Evolutionary conservation across 2,888 invertebrate species (phyloP).

Genomic region (Drosophila algonquin): DNA sequence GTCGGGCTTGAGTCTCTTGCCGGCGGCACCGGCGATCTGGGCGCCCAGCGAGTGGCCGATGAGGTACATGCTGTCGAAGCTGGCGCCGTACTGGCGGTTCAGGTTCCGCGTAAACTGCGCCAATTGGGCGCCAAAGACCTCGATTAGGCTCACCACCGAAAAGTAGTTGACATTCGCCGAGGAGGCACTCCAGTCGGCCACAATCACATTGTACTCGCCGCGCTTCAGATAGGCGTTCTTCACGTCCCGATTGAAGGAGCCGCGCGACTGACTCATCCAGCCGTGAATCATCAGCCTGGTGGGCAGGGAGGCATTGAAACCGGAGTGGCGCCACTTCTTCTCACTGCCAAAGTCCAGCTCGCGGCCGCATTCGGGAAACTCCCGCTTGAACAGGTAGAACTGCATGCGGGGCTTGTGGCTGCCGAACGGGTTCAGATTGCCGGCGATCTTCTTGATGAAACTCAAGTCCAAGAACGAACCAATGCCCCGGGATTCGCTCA

Average conservation of each 20-base stretch:
- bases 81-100: constrained; percentile 47
- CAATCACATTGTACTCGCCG: constrained; percentile 76
- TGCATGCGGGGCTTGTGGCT: constrained; percentile 65
- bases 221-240: constrained; percentile 76
- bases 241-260: constrained; percentile 77
- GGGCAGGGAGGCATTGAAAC: constrained; percentile 74
- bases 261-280: constrained; percentile 80
- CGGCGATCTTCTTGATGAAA: constrained; percentile 73
- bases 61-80: constrained; percentile 72
- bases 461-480: constrained; percentile 67
- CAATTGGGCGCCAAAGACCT: constrained; percentile 73
- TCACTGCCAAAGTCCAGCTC: constrained; percentile 60
- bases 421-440: constrained; percentile 73
- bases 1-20: constrained; percentile 69
- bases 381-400: constrained; percentile 74
- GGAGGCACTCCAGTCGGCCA: constrained; percentile 81
- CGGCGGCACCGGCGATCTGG: constrained; percentile 82
- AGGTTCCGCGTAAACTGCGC: constrained; percentile 76
- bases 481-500: constrained; percentile 64
- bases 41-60: constrained; percentile 84
- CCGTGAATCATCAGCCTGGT: constrained; percentile 81
- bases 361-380: constrained; percentile 71
- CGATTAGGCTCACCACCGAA: constrained; percentile 72
- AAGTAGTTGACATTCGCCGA: constrained; percentile 79
- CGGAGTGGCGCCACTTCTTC: constrained; percentile 56